phyloP scores from a whole-genome alignment of 1,140 invertebrate species.

The Geopemphigus sp. region DNA sequence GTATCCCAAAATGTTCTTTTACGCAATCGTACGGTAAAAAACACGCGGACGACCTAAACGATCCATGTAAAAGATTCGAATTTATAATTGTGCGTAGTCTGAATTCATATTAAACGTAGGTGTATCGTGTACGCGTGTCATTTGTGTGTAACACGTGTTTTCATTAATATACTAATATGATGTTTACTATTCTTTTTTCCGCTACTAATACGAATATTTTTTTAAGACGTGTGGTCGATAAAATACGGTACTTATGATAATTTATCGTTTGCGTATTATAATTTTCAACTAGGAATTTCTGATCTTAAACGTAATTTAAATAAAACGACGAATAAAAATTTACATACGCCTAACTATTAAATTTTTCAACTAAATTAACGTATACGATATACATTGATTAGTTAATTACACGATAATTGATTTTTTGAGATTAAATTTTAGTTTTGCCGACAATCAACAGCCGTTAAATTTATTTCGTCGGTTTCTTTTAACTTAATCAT shows the following conservation, averaged over 20 bases:
- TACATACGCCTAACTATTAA: no score
- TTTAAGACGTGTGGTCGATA: no score
- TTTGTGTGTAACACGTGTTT: neutral
- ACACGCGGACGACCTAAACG: neutral
- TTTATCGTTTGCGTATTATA: neutral
- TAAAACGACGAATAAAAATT: no score
- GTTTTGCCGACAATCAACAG: no score
- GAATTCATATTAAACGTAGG: neutral
- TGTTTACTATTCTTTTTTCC: neutral
- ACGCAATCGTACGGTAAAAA: neutral
- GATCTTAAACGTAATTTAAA: neutral
- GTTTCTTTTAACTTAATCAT: no score
- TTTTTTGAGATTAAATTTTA: no score
- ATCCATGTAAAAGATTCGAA: neutral
- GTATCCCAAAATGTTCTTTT: neutral
- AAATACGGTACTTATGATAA: neutral
- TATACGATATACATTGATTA: no score
- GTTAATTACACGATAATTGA: no score
- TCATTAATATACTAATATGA: neutral
- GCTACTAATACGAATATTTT: no score
- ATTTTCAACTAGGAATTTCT: neutral
- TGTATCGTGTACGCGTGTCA: neutral
- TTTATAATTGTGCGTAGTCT: neutral
- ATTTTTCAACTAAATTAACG: no score
- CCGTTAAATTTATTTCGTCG: no score